Evolutionary conservation across 2,888 invertebrate genomes (phyloP).

Genomic region (Esperia sulphurella): DNA sequence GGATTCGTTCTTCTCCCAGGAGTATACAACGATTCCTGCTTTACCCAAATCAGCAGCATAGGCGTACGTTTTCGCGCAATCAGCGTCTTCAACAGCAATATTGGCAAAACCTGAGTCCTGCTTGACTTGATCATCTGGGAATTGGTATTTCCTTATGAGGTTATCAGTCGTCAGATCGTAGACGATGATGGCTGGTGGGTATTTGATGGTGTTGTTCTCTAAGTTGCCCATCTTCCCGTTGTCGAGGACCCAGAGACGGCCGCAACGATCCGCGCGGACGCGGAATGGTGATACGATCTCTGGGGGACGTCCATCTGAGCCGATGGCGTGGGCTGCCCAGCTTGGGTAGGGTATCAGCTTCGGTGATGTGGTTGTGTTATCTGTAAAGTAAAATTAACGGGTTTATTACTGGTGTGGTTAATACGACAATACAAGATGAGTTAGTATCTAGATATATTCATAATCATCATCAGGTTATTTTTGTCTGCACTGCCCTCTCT

Average conservation of each 20-base stretch:
- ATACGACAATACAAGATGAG: too few relatives aligned
- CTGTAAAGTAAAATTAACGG: conserved; percentile 69
- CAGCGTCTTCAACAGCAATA: conserved; percentile 86
- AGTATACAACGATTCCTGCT: conserved; percentile 86
- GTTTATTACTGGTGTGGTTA: neutral
- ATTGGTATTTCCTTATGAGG: conserved; percentile 81
- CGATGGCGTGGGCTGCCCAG: conserved; percentile 86
- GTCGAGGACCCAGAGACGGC: conserved; percentile 89
- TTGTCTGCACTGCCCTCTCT: too few relatives aligned
- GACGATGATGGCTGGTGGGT: conserved; percentile 82
- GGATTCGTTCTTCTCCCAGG: conserved; percentile 84
- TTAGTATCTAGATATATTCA: too few relatives aligned
- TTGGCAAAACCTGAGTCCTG: conserved; percentile 85
- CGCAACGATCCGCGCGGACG: conserved; percentile 86
- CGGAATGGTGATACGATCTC: conserved; percentile 87
- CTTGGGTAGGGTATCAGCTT: conserved; percentile 87
- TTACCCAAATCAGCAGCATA: conserved; percentile 86
- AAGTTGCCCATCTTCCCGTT: conserved; percentile 83
- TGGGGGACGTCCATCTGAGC: conserved; percentile 68
- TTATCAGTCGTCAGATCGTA: conserved; percentile 86
- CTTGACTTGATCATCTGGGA: conserved; percentile 83
- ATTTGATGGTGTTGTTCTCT: conserved; percentile 63
- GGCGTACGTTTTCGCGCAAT: conserved; percentile 85
- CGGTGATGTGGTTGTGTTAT: conserved; percentile 82
- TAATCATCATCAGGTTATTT: too few relatives aligned